Conservation (phyloP, 1,140 invertebrate species). For the Pseudomyrmex gracilis region DNA sequence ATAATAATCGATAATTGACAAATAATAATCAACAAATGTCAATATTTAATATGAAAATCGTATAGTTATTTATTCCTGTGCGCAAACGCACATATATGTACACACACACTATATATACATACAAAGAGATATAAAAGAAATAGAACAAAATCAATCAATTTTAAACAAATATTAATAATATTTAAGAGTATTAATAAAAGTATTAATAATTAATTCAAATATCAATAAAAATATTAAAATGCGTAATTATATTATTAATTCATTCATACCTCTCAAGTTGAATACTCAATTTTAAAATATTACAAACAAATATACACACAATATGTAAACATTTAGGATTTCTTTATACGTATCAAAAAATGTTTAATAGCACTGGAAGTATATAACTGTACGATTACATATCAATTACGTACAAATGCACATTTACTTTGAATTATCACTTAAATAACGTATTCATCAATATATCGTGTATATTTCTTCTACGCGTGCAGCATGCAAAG, state of each 20-base stretch:
- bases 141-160: too few species aligned
- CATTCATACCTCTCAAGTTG: too few species aligned
- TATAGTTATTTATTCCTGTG: constrained; percentile 6
- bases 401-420: neutral
- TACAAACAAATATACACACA: neutral
- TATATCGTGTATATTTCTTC: constrained; percentile 43
- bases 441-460: constrained; percentile 35
- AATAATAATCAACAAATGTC: constrained; percentile 64
- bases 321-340: neutral
- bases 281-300: constrained; percentile 10
- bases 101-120: too few species aligned
- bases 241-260: too few species aligned
- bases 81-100: too few species aligned
- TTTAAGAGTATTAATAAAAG: too few species aligned
- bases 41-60: constrained; percentile 42
- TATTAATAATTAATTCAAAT: too few species aligned
- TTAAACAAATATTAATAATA: too few species aligned
- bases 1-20: constrained; percentile 34
- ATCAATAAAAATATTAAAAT: too few species aligned
- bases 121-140: too few species aligned
- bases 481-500: constrained; percentile 63
- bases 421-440: constrained; percentile 34
- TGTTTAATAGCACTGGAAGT: constrained; percentile 21
- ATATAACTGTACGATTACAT: constrained; percentile 13
- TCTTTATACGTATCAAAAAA: neutral